Percentiles rank a stretch among this genome's conserved stretches.
phyloP scores from a whole-genome alignment of 2,888 invertebrate species.

The Himalopsyche japonica region DNA sequence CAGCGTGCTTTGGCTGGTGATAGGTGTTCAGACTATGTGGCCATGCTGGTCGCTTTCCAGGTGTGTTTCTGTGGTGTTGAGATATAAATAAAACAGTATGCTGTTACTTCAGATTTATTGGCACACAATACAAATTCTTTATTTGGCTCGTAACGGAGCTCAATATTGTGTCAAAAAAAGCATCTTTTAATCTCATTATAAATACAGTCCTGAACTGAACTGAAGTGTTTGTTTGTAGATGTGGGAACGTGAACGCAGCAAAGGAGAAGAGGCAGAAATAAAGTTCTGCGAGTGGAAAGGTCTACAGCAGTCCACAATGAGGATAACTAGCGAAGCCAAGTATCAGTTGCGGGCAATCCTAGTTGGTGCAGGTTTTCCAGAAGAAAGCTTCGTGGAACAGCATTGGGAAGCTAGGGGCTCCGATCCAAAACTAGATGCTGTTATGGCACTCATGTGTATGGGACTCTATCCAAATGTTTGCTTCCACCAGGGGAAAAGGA shows the following conservation, averaged over 20 bases:
- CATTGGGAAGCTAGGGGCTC: constrained; percentile 76
- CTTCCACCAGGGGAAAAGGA: constrained; percentile 92
- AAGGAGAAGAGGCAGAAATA: constrained; percentile 76
- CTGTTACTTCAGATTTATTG: too few species aligned
- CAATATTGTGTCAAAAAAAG: too few species aligned
- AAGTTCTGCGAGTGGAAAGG: constrained; percentile 91
- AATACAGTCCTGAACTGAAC: too few species aligned
- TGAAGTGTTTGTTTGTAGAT: constrained; percentile 49
- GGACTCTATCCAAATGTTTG: constrained; percentile 98
- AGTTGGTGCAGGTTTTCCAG: constrained; percentile 83
- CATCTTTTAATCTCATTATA: neutral
- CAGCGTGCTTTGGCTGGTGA: constrained; percentile 87
- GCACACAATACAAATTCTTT: too few species aligned
- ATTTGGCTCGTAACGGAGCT: too few species aligned
- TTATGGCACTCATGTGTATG: constrained; percentile 83
- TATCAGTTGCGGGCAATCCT: constrained; percentile 64
- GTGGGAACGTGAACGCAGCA: constrained; percentile 71
- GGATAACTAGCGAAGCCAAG: constrained; percentile 92
- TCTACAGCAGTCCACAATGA: constrained; percentile 83
- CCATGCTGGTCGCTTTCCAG: constrained; percentile 91
- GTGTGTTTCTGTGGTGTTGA: constrained; percentile 45
- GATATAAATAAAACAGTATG: too few species aligned
- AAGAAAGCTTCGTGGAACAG: constrained; percentile 77
- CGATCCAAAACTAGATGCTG: constrained; percentile 79
- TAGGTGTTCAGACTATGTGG: constrained; percentile 91